Evolutionary conservation across 2,888 invertebrate genomes (phyloP).

Genomic region (Aradus depressus): DNA sequence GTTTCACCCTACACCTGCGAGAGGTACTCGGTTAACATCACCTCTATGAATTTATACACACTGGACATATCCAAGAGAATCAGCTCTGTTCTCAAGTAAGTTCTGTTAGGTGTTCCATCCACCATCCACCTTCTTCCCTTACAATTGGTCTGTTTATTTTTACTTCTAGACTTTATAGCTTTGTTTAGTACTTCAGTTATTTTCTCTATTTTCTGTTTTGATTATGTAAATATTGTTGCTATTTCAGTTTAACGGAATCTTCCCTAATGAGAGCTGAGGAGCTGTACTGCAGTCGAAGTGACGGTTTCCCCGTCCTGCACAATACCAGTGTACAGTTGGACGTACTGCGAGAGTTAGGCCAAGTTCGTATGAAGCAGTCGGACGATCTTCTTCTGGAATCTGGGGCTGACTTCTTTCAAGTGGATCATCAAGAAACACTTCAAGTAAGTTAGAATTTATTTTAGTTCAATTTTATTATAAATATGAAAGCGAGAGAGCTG

Average conservation of each 20-base stretch:
- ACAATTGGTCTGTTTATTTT: neutral
- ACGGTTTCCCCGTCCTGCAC: constrained; percentile 78
- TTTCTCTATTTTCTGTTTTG: neutral
- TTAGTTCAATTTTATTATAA: neutral
- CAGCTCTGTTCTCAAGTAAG: constrained; percentile 8
- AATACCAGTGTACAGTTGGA: constrained; percentile 71
- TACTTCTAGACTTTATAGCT: neutral
- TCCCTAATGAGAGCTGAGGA: constrained; percentile 43
- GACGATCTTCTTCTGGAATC: constrained; percentile 29
- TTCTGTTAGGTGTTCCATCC: neutral
- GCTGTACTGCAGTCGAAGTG: constrained; percentile 59
- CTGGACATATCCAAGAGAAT: constrained; percentile 43
- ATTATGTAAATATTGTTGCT: neutral
- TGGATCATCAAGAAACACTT: constrained; percentile 28
- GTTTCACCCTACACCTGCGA: constrained; percentile 33
- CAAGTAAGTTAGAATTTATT: constrained; percentile 21
- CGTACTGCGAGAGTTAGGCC: constrained; percentile 42
- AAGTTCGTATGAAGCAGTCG: constrained; percentile 29
- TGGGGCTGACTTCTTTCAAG: constrained; percentile 23
- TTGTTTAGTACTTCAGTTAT: neutral
- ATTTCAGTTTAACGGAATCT: constrained; percentile 17
- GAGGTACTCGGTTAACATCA: constrained; percentile 56
- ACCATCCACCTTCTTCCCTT: neutral
- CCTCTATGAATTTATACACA: constrained; percentile 80
- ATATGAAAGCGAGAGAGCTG: no score